Percentiles rank a stretch among this genome's conserved stretches.
These are phyloP conservation scores for Hassar affinis DNA, from an alignment of 2,113 vertebrate species.

Conservation along the genomic window DNA sequence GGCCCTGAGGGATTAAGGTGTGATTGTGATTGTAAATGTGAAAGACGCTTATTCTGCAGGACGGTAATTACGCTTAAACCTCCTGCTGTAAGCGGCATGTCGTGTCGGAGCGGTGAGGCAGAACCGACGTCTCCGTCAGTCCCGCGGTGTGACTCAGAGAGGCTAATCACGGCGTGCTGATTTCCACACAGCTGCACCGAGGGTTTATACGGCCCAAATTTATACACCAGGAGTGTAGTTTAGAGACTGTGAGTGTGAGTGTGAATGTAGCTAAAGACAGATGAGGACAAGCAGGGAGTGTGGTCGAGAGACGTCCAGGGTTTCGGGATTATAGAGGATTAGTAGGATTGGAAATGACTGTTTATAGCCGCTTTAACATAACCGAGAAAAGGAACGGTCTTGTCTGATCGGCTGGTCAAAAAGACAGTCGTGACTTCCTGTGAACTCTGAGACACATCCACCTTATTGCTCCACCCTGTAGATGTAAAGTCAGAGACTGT, in stretches of 20 bases:
- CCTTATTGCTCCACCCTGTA: too few species aligned
- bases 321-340: constrained; percentile 5
- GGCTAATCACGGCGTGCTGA: neutral
- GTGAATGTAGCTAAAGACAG: neutral
- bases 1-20: neutral
- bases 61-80: neutral
- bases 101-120: neutral
- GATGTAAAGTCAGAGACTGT: too few species aligned
- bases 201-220: neutral
- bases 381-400: neutral
- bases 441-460: too few species aligned
- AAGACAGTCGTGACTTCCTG: too few species aligned
- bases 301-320: neutral
- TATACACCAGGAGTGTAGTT: neutral
- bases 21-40: neutral
- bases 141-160: neutral
- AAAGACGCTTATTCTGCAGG: constrained; percentile 4
- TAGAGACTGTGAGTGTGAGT: neutral
- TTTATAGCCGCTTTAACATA: neutral
- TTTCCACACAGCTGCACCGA: constrained; percentile 6
- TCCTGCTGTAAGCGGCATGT: neutral
- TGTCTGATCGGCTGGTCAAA: neutral
- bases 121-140: neutral
- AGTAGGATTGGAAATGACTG: neutral
- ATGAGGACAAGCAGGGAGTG: neutral